Percentiles rank a stretch among this genome's conserved stretches.
Conservation (phyloP, 2,113 vertebrate species). For the Recurvirostra avosetta region DNA sequence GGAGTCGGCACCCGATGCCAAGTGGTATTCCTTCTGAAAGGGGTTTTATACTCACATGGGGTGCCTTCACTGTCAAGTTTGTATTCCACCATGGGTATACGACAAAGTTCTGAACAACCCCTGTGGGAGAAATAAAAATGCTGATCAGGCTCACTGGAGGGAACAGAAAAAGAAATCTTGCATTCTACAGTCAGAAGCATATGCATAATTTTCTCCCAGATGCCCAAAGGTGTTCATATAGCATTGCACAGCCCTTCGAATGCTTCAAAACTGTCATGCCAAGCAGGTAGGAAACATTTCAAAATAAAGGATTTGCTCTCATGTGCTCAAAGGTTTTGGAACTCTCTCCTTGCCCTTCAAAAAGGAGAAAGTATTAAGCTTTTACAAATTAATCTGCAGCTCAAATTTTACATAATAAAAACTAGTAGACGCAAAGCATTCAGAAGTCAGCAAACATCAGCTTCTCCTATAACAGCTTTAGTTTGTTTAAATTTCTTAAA, state of each 20-base stretch:
- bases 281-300: not conserved
- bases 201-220: not conserved
- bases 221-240: not conserved
- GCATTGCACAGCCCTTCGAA: not conserved
- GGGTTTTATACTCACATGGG: conserved; percentile 97
- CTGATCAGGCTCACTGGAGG: not conserved
- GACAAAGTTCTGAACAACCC: conserved; percentile 95
- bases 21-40: conserved; percentile 94
- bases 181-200: not conserved
- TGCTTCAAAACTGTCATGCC: not conserved
- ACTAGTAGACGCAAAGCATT: not conserved
- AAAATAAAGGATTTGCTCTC: not conserved
- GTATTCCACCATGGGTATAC: conserved; percentile 97
- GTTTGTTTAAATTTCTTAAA: not conserved
- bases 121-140: conserved; percentile 59
- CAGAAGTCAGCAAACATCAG: not conserved
- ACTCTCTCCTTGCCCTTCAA: not conserved
- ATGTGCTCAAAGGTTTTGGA: not conserved
- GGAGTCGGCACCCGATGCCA: conserved; percentile 92
- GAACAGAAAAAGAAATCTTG: not conserved
- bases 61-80: conserved; percentile 96
- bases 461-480: not conserved
- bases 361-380: not conserved
- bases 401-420: not conserved
- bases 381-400: not conserved